Base-by-base conservation (phyloP, 2,888 invertebrate genomes). In the Cryptus viduatorius region DNA sequence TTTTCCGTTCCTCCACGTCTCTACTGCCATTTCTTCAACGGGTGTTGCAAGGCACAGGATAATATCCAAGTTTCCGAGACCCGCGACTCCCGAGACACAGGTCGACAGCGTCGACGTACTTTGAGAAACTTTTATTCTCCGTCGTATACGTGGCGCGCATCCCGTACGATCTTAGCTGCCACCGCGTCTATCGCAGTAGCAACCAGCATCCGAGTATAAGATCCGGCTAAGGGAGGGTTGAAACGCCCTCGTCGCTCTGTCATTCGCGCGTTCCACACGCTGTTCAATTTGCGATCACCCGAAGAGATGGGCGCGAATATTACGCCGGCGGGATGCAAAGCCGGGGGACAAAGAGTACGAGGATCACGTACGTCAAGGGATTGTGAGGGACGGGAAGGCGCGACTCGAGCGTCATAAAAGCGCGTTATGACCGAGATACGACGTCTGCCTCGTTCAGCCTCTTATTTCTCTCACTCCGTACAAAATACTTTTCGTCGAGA, bases 121-220 rank as follows among this genome's bases (percentile, higher is more conserved):
- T 76, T 50, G 65, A 42, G 75, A 50, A 76, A 65, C 75, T 76
- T 76, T 65, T 76, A 76, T 76, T 76, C 65, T 76, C 48, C 42
- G 7, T 50, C 50, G 64, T 59, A 31, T 59, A 76, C 75, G 75
- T 65, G 65, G 48, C 61, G 19, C 42, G 64, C 50, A 76, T 50
- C 31, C 19, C 12, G 44, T 48, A 48, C 61, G 75, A 75, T 64
- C 37, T 24, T 37, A 64, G 48, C 64, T 19, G 14, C 31, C 31
- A 14, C 64, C 16, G 3, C 8, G 31, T 50, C 48, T 75, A 64
- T 16, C 29, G 48, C 46, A 31, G 37, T 1, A 7, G 37, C 68
- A 65, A 31, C 64, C 29, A 44, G 73, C 46, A 61, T 44, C 59
- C 29, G 31, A 16, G 16, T 5, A 65, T 64, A 37, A 61, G 64